Conservation (phyloP, 35 echinoderm and acorn worm species). For the Diadema setosum region DNA sequence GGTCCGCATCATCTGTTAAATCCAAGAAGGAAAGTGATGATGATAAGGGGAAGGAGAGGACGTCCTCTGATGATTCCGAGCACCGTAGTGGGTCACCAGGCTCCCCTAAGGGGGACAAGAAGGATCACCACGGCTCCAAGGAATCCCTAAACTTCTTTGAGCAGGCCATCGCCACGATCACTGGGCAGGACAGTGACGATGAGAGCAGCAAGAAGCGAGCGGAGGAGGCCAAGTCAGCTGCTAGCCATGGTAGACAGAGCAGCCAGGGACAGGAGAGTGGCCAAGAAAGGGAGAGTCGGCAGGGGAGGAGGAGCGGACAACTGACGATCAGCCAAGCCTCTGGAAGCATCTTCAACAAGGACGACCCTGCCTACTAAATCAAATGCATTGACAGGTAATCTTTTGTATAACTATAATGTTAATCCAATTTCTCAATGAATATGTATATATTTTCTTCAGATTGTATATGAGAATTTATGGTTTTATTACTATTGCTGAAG, state of each 20-base stretch:
- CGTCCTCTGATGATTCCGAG: neutral
- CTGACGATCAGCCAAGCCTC: neutral
- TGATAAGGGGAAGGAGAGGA: neutral
- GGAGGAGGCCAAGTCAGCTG: neutral
- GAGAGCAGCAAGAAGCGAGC: neutral
- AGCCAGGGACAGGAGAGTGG: neutral
- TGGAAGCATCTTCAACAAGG: slow-evolving; percentile 41
- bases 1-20: neutral
- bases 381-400: no score
- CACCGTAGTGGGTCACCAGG: no score
- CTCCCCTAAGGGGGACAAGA: no score
- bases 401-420: no score
- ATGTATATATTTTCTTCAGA: no score
- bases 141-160: slow-evolving; percentile 14
- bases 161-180: neutral
- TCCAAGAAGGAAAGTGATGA: neutral
- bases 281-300: neutral
- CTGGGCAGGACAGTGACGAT: neutral
- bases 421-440: no score
- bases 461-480: no score
- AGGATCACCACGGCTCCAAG: neutral
- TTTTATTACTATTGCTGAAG: no score
- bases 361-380: slow-evolving; percentile 15
- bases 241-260: neutral
- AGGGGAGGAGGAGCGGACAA: no score